Evolutionary conservation across 2,797 vertebrate genomes (phyloP).

Genomic region (Coranthus polyacanthus): DNA sequence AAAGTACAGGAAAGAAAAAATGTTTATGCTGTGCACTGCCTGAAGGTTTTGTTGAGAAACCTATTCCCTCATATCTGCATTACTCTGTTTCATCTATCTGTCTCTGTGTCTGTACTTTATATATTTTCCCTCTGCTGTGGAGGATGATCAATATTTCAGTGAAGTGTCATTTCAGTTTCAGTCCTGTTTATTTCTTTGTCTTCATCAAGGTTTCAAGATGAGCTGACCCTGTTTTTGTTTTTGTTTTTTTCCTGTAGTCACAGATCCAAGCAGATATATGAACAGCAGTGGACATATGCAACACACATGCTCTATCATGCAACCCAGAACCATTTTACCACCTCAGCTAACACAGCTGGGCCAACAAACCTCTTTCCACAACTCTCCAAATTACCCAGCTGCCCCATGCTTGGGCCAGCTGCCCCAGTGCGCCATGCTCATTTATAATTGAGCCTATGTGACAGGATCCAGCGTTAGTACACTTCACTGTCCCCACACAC

Average conservation of each 20-base stretch:
- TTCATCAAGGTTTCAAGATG: constrained; percentile 55
- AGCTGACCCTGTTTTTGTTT: constrained; percentile 38
- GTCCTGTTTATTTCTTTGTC: constrained; percentile 70
- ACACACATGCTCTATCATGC: constrained; percentile 38
- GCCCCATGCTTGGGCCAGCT: constrained; percentile 71
- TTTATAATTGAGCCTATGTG: constrained; percentile 74
- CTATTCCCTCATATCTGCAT: constrained; percentile 50
- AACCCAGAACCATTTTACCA: constrained; percentile 57
- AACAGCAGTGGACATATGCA: constrained; percentile 28
- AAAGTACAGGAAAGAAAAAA: constrained; percentile 40
- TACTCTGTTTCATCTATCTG: constrained; percentile 46
- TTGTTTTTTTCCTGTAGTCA: constrained; percentile 2
- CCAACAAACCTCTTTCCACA: constrained; percentile 56
- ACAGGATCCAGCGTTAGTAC: constrained; percentile 45
- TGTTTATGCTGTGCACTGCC: constrained; percentile 24
- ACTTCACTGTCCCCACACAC: constrained; percentile 27
- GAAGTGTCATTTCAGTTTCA: constrained; percentile 78
- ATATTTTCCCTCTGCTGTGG: constrained; percentile 55
- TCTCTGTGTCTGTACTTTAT: constrained; percentile 50
- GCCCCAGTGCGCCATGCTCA: constrained; percentile 65
- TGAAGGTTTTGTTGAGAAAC: constrained; percentile 54
- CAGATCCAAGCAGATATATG: constrained; percentile 33
- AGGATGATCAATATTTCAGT: constrained; percentile 83
- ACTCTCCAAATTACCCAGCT: constrained; percentile 77
- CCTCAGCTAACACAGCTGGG: constrained; percentile 73